These are phyloP conservation scores for Synergus umbraculus DNA, from an alignment of 2,888 invertebrate genomes.

Conservation along the genomic window DNA sequence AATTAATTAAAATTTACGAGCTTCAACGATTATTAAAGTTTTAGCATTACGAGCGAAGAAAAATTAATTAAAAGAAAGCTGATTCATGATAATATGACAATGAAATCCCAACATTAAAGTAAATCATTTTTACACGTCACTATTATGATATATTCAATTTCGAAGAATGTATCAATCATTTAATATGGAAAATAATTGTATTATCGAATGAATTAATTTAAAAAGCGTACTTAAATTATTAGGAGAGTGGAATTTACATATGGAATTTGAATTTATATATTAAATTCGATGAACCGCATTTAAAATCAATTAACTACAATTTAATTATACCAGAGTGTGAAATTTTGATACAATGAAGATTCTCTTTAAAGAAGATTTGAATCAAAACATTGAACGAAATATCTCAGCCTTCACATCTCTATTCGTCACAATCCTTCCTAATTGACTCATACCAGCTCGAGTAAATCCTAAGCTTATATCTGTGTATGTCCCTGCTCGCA, in stretches of 20 bases:
- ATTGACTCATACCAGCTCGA: conserved; percentile 34
- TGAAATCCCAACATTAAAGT: no score
- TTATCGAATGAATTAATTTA: background rate
- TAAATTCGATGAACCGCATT: background rate
- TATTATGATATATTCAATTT: background rate
- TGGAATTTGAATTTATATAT: background rate
- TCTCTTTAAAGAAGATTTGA: background rate
- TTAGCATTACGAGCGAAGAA: background rate
- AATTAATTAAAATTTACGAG: background rate
- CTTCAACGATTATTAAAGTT: background rate
- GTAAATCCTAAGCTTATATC: conserved; percentile 19
- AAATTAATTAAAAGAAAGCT: background rate
- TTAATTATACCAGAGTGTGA: background rate
- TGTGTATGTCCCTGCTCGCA: background rate
- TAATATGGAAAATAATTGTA: background rate
- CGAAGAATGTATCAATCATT: background rate
- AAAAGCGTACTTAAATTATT: background rate
- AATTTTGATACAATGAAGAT: background rate
- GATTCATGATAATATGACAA: background rate
- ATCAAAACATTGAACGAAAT: conserved; percentile 5
- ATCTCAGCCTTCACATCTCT: background rate
- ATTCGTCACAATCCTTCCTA: conserved; percentile 35
- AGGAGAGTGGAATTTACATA: background rate
- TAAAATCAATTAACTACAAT: background rate
- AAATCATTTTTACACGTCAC: no score